Conservation (phyloP, 2,888 invertebrate genomes). For the Keiferia lycopersicella region DNA sequence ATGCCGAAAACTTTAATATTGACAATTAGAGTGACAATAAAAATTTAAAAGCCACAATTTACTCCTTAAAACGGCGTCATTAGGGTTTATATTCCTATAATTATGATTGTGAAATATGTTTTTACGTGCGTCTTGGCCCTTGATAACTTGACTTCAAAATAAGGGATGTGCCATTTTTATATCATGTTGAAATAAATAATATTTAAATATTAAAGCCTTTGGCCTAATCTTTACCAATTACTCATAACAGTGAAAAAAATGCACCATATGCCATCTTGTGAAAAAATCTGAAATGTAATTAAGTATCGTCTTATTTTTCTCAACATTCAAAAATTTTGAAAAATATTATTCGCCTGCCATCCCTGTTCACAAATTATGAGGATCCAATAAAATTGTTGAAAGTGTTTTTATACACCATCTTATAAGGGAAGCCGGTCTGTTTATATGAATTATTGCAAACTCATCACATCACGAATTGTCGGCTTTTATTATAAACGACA, state of each 20-base stretch:
- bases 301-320: no score
- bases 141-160: neutral
- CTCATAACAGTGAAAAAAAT: no score
- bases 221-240: no score
- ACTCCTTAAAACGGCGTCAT: constrained; percentile 52
- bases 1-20: constrained; percentile 33
- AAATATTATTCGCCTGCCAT: neutral
- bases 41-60: constrained; percentile 45
- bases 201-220: no score
- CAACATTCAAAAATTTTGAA: no score
- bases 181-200: no score
- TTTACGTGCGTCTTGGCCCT: neutral
- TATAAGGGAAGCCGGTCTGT: neutral
- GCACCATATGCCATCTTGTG: no score
- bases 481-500: neutral
- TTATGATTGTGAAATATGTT: constrained; percentile 4
- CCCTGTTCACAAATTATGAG: neutral
- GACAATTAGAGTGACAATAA: constrained; percentile 55
- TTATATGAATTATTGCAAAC: neutral
- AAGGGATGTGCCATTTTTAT: neutral
- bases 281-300: no score
- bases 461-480: neutral
- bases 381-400: constrained; percentile 1
- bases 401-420: neutral
- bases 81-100: constrained; percentile 43